Evolutionary conservation across 1,140 invertebrate species (phyloP).

Genomic region (Bombyx mori): ASM3026992v2 NC_085118.1:9224001-9224500

Average conservation of each 20-base stretch:
- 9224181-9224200: slow-evolving; percentile 27
- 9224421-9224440: not conserved
- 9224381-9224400: slow-evolving; percentile 56
- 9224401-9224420: too few species aligned
- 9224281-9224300: slow-evolving; percentile 26
- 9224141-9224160: too few species aligned
- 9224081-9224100: too few species aligned
- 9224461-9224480: too few species aligned
- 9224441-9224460: not conserved
- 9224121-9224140: too few species aligned
- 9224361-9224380: slow-evolving; percentile 67
- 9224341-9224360: slow-evolving; percentile 67
- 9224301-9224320: slow-evolving; percentile 39
- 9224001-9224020: too few species aligned
- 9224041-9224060: too few species aligned
- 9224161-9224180: too few species aligned
- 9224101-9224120: too few species aligned
- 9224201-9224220: slow-evolving; percentile 51
- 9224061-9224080: too few species aligned
- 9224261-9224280: slow-evolving; percentile 43
- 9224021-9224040: too few species aligned
- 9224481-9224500: too few species aligned
- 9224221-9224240: slow-evolving; percentile 44
- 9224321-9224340: slow-evolving; percentile 68
- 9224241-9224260: slow-evolving; percentile 60